Evolutionary conservation across 2,888 invertebrate genomes (phyloP), one percentile per base, ranked within the genome.

Genomic region (Bhutanitis thaidina): DNA sequence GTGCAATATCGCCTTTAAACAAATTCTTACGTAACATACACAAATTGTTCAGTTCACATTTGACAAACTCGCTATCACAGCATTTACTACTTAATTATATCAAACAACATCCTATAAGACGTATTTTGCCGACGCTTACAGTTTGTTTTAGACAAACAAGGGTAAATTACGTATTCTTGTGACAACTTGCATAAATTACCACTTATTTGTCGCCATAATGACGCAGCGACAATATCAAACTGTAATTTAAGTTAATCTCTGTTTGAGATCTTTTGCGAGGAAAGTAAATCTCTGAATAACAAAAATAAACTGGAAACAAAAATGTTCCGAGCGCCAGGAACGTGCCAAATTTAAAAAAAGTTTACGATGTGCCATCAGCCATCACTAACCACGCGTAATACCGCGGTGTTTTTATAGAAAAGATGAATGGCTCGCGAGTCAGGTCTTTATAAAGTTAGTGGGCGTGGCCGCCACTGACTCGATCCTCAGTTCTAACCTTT

Each of bases 261-360:
- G 5, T 9, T n/a, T 0, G 32, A 34, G 7, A 34, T 13, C 12
- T 34, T 34, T 34, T 1, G 34, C 2, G 12, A 12, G n/a, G n/a
- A 16, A 1, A 29, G 13, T 10, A 29, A 30, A 15, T 16, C 8
- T 30, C 29, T 9, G 30, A 36, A 30, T 12, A 12, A 25, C 41
- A 29, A 30, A 49, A 49, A 49, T 41, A 48, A 39, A 48, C 39
- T 25, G 36, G 27, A 39, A 25, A 40, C 25, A 5, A 32, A 47
- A 40, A 39, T 40, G 27, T 14, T 16, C 13, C 5, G 14, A 36
- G 41, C 41, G 29, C 25, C n/a, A 15, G 41, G 12, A 29, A 12
- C 29, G 48, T 36, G 41, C 48, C 48, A 49, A 49, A 47, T 20
- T 46, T 34, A 35, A 47, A 36, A 44, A 43, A 27, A 36, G 41